Evolutionary conservation across 2,888 invertebrate species (phyloP).

Genomic region (Acleris literana): DNA sequence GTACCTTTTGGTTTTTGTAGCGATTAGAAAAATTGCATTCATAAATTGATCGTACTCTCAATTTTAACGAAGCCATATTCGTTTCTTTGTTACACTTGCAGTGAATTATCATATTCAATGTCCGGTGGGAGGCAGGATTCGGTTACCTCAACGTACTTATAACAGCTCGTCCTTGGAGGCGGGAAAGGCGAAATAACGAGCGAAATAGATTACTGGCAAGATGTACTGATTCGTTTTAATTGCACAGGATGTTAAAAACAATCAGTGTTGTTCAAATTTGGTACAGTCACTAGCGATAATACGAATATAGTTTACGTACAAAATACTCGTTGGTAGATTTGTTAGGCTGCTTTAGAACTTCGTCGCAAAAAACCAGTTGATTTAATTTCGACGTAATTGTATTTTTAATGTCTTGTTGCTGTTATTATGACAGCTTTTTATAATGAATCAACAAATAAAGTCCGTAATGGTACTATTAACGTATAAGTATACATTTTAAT

Average conservation of each 20-base stretch:
- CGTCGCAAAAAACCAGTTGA: no score
- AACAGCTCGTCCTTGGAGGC: slow-evolving; percentile 22
- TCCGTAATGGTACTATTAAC: no score
- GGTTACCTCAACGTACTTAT: slow-evolving; percentile 19
- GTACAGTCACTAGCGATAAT: no score
- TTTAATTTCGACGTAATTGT: no score
- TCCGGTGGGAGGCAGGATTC: slow-evolving; percentile 15
- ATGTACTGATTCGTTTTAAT: slow-evolving; percentile 22
- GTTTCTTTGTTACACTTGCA: neutral
- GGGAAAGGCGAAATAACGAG: slow-evolving; percentile 22
- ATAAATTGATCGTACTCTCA: no score
- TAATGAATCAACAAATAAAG: no score
- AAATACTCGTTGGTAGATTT: neutral
- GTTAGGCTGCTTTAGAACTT: no score
- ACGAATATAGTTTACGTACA: neutral
- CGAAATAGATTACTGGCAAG: slow-evolving; percentile 18
- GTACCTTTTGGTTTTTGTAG: no score
- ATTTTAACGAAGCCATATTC: neutral
- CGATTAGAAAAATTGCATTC: no score
- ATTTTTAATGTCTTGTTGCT: no score
- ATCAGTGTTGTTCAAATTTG: slow-evolving; percentile 11
- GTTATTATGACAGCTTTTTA: no score
- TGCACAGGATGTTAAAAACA: slow-evolving; percentile 21
- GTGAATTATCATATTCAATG: slow-evolving; percentile 7
- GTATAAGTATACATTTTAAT: no score